Evolutionary conservation across 2,113 vertebrate species (phyloP).

Genomic region (Clarias batrachus): DNA sequence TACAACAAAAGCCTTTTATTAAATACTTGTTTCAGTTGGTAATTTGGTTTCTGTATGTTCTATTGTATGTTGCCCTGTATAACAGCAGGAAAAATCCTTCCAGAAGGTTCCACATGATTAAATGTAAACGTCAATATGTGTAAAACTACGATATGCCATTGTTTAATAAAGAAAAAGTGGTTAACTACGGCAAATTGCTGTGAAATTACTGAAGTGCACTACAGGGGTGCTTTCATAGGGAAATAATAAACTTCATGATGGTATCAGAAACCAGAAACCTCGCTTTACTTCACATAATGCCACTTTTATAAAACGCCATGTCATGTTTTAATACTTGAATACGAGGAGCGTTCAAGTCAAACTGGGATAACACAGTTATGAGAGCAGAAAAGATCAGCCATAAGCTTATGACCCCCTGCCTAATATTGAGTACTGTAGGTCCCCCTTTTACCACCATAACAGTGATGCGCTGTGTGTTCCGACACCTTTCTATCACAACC

Average conservation of each 20-base stretch:
- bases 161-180: background rate
- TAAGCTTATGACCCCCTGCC: too few species aligned
- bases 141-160: background rate
- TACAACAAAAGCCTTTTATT: background rate
- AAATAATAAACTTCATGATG: background rate
- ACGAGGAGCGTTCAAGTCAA: background rate
- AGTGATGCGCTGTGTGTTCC: too few species aligned
- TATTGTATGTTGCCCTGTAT: background rate
- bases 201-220: background rate
- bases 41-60: background rate
- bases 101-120: background rate
- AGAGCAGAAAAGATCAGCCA: too few species aligned
- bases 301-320: background rate
- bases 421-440: too few species aligned
- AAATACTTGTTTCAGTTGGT: background rate
- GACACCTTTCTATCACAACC: too few species aligned
- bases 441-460: too few species aligned
- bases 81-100: background rate
- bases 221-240: background rate
- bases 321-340: background rate
- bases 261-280: background rate
- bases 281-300: background rate
- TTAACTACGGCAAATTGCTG: background rate
- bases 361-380: too few species aligned
- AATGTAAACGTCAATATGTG: background rate